Conservation (phyloP, 2,888 invertebrate species). For the Polydesmus complanatus region DNA sequence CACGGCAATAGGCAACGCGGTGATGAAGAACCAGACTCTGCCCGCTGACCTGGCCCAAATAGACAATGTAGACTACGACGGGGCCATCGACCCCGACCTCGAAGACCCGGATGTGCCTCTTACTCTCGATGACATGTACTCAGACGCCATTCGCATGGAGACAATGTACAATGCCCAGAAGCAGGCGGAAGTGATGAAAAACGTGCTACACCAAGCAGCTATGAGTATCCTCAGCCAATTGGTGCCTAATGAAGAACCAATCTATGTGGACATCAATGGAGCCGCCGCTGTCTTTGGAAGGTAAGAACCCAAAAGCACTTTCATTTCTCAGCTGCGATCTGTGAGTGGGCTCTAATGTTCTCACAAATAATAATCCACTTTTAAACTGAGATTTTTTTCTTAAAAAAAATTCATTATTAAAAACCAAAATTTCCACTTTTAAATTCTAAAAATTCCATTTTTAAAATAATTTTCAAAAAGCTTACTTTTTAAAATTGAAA, state of each 20-base stretch:
- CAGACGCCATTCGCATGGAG: not conserved
- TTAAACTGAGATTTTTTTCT: too few species aligned
- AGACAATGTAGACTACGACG: constrained; percentile 23
- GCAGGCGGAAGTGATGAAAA: not conserved
- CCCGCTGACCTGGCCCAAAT: constrained; percentile 23
- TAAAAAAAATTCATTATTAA: too few species aligned
- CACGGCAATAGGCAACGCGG: not conserved
- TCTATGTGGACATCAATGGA: constrained; percentile 7
- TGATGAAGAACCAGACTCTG: constrained; percentile 16
- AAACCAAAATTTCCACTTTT: too few species aligned
- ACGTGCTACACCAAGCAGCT: not conserved
- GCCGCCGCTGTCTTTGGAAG: constrained; percentile 4
- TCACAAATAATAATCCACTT: too few species aligned
- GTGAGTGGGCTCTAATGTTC: too few species aligned
- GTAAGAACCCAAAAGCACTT: not conserved
- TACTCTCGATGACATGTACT: constrained; percentile 3
- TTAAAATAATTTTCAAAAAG: too few species aligned
- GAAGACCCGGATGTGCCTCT: constrained; percentile 6
- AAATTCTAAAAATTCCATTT: too few species aligned
- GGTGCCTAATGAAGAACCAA: constrained; percentile 6
- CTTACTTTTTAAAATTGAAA: too few species aligned
- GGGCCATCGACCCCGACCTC: constrained; percentile 1
- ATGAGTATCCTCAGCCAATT: not conserved
- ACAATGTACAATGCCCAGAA: not conserved
- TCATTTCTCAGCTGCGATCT: too few species aligned